Conservation (phyloP, 2,888 invertebrate species). For the Scrobipalpa atriplicella region DNA sequence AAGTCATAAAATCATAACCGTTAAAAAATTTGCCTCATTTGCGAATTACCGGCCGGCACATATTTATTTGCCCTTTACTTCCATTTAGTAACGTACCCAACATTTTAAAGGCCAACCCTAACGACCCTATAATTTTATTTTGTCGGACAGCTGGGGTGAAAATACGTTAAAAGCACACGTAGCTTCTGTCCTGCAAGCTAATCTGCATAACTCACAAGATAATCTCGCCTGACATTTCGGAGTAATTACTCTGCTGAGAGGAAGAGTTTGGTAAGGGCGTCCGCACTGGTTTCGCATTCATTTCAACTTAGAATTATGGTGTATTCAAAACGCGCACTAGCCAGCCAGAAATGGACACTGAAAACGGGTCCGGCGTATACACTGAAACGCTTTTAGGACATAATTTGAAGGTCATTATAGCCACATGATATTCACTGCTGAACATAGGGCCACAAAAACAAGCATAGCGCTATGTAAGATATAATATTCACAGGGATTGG, state of each 20-base stretch:
- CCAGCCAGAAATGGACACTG: no score
- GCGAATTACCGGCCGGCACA: background rate
- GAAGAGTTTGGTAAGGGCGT: background rate
- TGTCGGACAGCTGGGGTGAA: slow-evolving; percentile 41
- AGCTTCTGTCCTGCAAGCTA: slow-evolving; percentile 30
- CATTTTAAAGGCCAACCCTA: slow-evolving; percentile 11
- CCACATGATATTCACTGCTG: no score
- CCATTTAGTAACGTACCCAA: background rate
- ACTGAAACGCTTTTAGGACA: no score
- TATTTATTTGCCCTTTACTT: background rate
- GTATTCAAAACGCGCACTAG: no score
- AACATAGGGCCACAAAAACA: no score
- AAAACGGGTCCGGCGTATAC: no score
- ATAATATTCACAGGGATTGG: no score
- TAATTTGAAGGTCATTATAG: no score
- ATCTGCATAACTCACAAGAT: slow-evolving; percentile 33
- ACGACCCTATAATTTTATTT: slow-evolving; percentile 15
- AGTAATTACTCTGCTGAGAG: slow-evolving; percentile 18
- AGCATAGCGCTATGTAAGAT: no score
- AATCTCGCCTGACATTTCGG: slow-evolving; percentile 24
- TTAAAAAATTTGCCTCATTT: background rate
- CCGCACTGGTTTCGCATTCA: background rate
- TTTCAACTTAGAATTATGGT: no score
- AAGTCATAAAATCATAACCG: no score
- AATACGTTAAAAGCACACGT: slow-evolving; percentile 42